phyloP scores from a whole-genome alignment of 2,797 vertebrate species.

The Vespertilio murinus region DNA sequence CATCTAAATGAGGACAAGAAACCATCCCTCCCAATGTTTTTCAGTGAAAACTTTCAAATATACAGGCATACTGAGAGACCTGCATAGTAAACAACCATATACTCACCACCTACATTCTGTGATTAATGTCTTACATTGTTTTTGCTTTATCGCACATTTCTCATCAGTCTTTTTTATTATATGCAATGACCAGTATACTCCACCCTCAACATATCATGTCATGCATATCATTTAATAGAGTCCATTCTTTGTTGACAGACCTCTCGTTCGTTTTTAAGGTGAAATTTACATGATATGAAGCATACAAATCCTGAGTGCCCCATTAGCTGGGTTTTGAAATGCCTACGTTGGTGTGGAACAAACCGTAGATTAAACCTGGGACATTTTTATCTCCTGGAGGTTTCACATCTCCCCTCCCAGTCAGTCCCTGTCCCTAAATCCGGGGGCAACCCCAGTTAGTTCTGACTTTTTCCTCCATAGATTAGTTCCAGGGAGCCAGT shows the following conservation, averaged over 20 bases:
- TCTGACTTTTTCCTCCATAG: neutral
- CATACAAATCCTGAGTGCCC: neutral
- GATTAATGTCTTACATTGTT: neutral
- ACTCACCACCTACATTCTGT: neutral
- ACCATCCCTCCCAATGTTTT: neutral
- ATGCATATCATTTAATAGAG: neutral
- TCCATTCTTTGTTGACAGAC: neutral
- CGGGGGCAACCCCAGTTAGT: neutral
- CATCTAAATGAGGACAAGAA: neutral
- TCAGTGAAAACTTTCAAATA: neutral
- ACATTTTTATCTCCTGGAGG: neutral
- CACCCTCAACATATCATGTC: neutral
- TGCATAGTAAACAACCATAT: neutral
- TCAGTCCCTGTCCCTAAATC: neutral
- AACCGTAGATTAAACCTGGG: neutral
- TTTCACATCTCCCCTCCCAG: neutral
- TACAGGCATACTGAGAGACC: neutral
- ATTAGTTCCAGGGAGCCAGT: constrained; percentile 31
- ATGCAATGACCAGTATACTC: neutral
- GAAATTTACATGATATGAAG: constrained; percentile 40
- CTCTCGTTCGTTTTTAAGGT: neutral
- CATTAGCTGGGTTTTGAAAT: neutral
- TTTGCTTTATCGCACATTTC: neutral
- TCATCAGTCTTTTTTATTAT: neutral
- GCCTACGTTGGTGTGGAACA: neutral